Evolutionary conservation across 2,888 invertebrate species (phyloP), one percentile per base, ranked within the genome.

Genomic region (Psococerastis gibbosa): DNA sequence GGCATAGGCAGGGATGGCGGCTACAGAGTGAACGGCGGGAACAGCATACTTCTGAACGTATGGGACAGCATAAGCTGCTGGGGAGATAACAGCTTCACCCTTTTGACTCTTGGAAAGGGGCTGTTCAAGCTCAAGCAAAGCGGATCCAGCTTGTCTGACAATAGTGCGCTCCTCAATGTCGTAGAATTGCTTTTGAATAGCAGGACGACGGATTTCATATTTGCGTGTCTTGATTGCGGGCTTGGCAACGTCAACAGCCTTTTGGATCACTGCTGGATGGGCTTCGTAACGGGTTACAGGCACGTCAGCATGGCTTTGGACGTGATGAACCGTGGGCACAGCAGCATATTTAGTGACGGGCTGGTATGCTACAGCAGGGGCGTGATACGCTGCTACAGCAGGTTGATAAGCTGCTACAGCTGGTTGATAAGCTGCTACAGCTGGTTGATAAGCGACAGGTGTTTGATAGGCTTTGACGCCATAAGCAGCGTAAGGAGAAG

Each of bases 161-260:
- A 72, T 60, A 17, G 70, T 66, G 38, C 70, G 65, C 52, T 72
- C 70, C 52, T 73, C 73, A 49, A 73, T 70, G 51, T 73, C 73
- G 55, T 71, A 73, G 56, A 72, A 73, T 53, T 72, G 69, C 56
- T 73, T 72, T 51, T 71, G 69, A 47, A 73, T 68, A 27, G 71
- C 72, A 33, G 72, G 72, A 47, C 72, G 66, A 46, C 71, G 67
- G 8, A 72, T 49, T 35, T 52, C 68, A 52, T 65, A 67, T 48
- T 67, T 70, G 44, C 68, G 66, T 18, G 71, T 70, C 49, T 69
- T 68, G 6, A 66, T 60, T 2, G 69, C 70, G 0, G 71, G 70
- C 50, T 71, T 70, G 3, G 68, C 66, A 16, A 72, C 69, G 52
- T 71, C 71, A 11, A 72, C 61, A 35, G 68, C 64, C 49, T 70